These are phyloP conservation scores for Diploscapter pachys DNA, from an alignment of 1,140 invertebrate species.

Conservation along the genomic window DNA sequence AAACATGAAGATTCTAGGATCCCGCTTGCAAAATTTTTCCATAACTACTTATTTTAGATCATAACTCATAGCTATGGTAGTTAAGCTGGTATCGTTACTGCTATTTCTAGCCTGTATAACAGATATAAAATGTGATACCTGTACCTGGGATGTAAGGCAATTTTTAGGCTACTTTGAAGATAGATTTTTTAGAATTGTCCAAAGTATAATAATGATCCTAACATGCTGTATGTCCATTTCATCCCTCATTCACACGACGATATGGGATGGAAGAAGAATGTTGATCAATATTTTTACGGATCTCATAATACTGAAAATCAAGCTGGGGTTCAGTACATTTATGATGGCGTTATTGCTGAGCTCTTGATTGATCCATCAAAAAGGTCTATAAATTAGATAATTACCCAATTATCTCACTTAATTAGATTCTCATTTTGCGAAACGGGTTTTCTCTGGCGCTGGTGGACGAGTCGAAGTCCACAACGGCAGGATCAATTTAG, in stretches of 20 bases:
- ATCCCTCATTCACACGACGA: conserved; percentile 73
- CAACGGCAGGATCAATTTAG: conserved; percentile 20
- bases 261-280: conserved; percentile 86
- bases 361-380: conserved; percentile 43
- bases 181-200: conserved; percentile 30
- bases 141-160: too few species aligned
- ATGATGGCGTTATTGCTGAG: conserved; percentile 54
- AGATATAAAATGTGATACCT: too few species aligned
- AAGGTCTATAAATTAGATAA: conserved; percentile 11
- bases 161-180: too few species aligned
- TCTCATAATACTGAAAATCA: conserved; percentile 46
- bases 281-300: conserved; percentile 86
- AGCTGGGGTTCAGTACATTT: conserved; percentile 57
- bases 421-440: conserved; percentile 60
- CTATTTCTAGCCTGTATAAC: too few species aligned
- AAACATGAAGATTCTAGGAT: too few species aligned
- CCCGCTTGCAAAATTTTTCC: too few species aligned
- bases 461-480: conserved; percentile 70
- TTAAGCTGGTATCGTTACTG: too few species aligned
- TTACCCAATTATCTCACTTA: not conserved
- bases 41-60: too few species aligned
- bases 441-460: conserved; percentile 83
- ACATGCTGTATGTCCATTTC: conserved; percentile 39
- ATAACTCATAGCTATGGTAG: too few species aligned
- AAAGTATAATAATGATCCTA: conserved; percentile 31